Percentiles rank a stretch among this genome's conserved stretches.
Conservation (phyloP, 23 tunicate genomes). For the Halocynthia roretzi region DNA sequence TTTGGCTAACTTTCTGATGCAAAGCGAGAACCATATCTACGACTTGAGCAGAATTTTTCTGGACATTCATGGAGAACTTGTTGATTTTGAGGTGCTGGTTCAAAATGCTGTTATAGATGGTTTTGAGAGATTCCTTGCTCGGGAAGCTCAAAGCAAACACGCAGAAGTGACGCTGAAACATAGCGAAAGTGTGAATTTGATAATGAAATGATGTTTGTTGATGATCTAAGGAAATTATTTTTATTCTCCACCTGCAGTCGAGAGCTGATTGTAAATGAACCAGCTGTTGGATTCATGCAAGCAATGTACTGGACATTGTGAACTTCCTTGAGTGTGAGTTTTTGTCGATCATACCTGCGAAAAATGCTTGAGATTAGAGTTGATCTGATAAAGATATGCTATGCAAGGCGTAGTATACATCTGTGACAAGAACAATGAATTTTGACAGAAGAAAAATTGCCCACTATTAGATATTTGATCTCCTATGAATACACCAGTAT, state of each 20-base stretch:
- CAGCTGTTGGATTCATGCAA: constrained; percentile 97
- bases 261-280: constrained; percentile 95
- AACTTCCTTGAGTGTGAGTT: constrained; percentile 79
- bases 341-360: constrained; percentile 86
- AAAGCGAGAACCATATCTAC: constrained; percentile 84
- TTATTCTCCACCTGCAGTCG: constrained; percentile 47
- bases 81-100: constrained; percentile 83
- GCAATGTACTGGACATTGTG: constrained; percentile 92
- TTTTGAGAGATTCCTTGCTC: constrained; percentile 83
- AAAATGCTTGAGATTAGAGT: background rate
- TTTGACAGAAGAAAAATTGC: too few relatives aligned
- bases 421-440: too few relatives aligned
- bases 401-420: too few relatives aligned
- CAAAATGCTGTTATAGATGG: constrained; percentile 87
- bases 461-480: too few relatives aligned
- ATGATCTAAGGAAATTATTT: background rate
- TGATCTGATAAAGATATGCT: background rate
- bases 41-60: constrained; percentile 33
- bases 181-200: background rate
- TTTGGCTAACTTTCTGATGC: constrained; percentile 74
- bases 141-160: constrained; percentile 97
- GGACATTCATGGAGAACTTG: constrained; percentile 54
- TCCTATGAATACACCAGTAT: too few relatives aligned
- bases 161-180: constrained; percentile 90
- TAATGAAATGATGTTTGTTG: background rate